Evolutionary conservation across 2,888 invertebrate genomes (phyloP).

Genomic region (Plebejus argus): DNA sequence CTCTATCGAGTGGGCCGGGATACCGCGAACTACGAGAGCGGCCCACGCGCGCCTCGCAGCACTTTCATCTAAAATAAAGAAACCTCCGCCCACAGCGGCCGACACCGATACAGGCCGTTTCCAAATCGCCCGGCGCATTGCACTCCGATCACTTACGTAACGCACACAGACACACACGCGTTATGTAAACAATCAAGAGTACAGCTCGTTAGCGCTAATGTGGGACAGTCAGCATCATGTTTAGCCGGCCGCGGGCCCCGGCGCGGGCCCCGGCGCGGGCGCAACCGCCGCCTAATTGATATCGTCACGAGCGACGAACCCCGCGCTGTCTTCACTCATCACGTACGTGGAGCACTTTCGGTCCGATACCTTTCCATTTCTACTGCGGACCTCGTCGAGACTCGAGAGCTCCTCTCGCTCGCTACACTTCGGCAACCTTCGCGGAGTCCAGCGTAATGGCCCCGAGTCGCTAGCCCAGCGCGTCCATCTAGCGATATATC

Average conservation of each 20-base stretch:
- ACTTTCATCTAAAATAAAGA: slow-evolving; percentile 71
- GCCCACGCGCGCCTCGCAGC: slow-evolving; percentile 48
- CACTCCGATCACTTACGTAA: slow-evolving; percentile 64
- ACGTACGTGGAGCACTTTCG: background rate
- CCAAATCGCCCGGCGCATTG: slow-evolving; percentile 56
- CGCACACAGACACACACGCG: slow-evolving; percentile 43
- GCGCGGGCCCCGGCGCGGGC: too few species aligned
- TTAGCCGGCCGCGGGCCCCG: background rate
- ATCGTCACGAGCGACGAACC: background rate
- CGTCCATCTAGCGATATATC: background rate
- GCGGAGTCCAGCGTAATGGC: background rate
- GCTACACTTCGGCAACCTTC: background rate
- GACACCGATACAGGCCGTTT: slow-evolving; percentile 70
- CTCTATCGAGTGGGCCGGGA: background rate
- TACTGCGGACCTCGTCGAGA: background rate
- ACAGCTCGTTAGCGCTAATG: slow-evolving; percentile 12
- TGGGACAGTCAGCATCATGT: background rate
- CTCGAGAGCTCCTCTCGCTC: background rate
- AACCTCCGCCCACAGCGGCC: slow-evolving; percentile 61
- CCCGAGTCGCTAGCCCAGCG: background rate
- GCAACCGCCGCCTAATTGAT: background rate
- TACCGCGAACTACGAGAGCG: background rate
- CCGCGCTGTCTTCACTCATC: background rate
- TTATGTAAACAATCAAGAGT: slow-evolving; percentile 28
- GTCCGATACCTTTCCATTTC: background rate